Base-by-base conservation (phyloP, 1,140 invertebrate genomes). In the Hypsibius dujardini region DNA sequence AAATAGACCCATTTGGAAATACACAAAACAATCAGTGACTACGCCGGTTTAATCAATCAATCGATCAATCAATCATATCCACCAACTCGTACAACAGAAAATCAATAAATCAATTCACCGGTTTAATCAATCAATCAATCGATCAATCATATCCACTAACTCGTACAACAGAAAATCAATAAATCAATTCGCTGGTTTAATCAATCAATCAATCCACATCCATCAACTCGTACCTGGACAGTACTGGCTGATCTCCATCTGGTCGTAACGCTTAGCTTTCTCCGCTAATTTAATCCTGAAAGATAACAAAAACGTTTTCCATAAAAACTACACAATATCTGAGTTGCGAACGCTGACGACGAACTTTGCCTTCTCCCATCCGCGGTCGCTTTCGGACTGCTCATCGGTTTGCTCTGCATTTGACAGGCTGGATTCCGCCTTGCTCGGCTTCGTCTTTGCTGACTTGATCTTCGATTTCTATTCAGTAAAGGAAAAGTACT, bases 271-370 rank as follows among this genome's bases (percentile, higher is more conserved):
- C 50, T 56, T 56, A 12, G 7, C 50, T n/a, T 56, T 56, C 50
- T 56, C 7, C 7, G 50, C 50, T n/a, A 56, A 56, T 56, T 56
- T 56, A n/a, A 56, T 56, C n/a, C 50, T 56, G 50, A n/a, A 56
- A 56, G 50, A 56, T 12, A 56, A 56, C n/a, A n/a, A 56, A 56
- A 56, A 7, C 50, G n/a, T 56, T 56, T 7, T 56, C n/a, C 7
- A n/a, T 56, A n/a, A 12, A 7, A 7, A 56, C 50, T n/a, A n/a
- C n/a, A 7, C 50, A 56, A 56, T 56, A 56, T 56, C n/a, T 56
- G 50, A 56, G 7, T 56, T 12, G n/a, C 50, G 50, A n/a, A 56
- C n/a, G 50, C n/a, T 56, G 50, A 12, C 7, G n/a, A 56, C 50
- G 7, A 56, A 56, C 50, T 56, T 56, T 7, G 50, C 50, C n/a